Evolutionary conservation across 1,140 invertebrate species (phyloP), one percentile per base, ranked within the genome.

Genomic region (Lepidurus couesii): DNA sequence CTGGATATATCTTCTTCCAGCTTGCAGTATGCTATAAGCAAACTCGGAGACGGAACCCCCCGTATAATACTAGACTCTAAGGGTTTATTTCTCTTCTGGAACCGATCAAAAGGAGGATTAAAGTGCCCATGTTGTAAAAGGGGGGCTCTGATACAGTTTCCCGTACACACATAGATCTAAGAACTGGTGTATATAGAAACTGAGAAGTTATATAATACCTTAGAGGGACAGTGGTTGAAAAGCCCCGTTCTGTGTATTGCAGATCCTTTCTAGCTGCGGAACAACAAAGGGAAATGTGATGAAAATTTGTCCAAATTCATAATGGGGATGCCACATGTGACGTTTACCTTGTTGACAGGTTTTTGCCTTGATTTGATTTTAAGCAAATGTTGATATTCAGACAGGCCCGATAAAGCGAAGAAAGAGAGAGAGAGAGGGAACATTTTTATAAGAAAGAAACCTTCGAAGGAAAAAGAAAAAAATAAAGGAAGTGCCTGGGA

Each of bases 101-200:
- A 65, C 53, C 21, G 53, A 65, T 65, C 53, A 65, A 65, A 65
- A 65, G 53, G 53, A 65, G 53, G 53, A 65, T 65, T 65, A 65
- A 65, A 65, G 53, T 65, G 53, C 53, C 53, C 53, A 16, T 65
- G 9, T 65, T n/a, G 53, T 13, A 65, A 65, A 65, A 65, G 7
- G 53, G 53, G 13, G 53, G 53, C 16, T 65, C 13, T 16, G 53
- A 16, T 65, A 65, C 13, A 65, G 53, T 65, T 65, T 65, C 16
- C 53, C 21, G 21, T 65, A 65, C 21, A 34, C 21, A 21, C 21
- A 16, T 65, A 65, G 16, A 65, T 65, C 6, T 21, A 21, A 21
- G 53, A 65, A 13, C 16, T 21, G 53, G 53, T n/a, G 53, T 21
- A 65, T 13, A 65, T 21, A 65, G 53, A n/a, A 65, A 65, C 53